Evolutionary conservation across 1,140 invertebrate genomes (phyloP), one percentile per base, ranked within the genome.

Genomic region (Xylocopa sonorina): DNA sequence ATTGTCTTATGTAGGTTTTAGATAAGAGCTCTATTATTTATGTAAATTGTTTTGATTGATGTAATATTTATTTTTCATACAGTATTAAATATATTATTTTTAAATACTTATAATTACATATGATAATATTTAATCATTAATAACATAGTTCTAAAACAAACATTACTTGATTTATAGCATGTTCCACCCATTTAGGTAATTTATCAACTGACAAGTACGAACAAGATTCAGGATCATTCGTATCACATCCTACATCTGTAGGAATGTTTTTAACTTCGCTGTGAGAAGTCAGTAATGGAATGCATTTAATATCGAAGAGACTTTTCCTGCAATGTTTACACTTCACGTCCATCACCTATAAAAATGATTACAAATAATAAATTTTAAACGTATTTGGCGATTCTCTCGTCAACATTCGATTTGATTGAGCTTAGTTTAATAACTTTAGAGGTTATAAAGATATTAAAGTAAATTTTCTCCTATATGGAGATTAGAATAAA

Each of bases 251-350:
- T 41, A 77, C 51, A 72, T 90, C 77, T 16, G 71, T 60, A 9
- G 46, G 21, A 27, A 63, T 76, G 16, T 55, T 79, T 57, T 88
- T 87, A 24, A 87, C 16, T 76, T 90, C 84, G 0, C 88, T 69
- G 63, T 92, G 91, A 29, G 87, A 84, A 41, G 82, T 88, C 38
- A 90, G 74, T 34, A 91, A 79, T 24, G 83, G 83, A 34, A 87
- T 84, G 55, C 69, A 81, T 77, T 89, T 82, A 38, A 88, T 84
- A 24, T 88, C 87, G 62, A 89, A 91, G 41, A 92, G 81, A 34
- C 84, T 58, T 57, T 87, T 92, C n/a, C 91, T 85, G 32, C 91
- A 92, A 64, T 86, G 82, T 64, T 83, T 91, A 71, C 91, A 92
- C 67, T 88, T 91, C 24, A 91, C 86, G 78, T 91, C 88, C 43